A percentile compares a stretch with the other conserved stretches of the same genome.
Conservation (phyloP, 2,888 invertebrate species). For the Aspidiotus destructor region DNA sequence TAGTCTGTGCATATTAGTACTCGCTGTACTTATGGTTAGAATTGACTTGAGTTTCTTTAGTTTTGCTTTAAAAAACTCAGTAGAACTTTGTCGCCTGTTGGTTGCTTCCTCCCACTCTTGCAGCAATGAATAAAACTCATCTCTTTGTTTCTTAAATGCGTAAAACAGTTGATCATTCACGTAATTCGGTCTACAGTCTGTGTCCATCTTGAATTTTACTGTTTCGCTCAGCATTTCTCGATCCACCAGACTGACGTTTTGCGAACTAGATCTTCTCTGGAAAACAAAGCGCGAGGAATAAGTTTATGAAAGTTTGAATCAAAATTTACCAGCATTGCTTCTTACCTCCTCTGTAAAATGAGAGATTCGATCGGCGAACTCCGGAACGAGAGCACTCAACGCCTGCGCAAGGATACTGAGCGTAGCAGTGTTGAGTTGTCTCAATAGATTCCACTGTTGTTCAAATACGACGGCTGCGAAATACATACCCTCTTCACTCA, state of each 20-base stretch:
- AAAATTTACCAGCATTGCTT: too few relatives aligned
- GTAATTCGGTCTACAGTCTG: slow-evolving; percentile 24
- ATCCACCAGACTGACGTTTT: slow-evolving; percentile 18
- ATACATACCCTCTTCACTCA: slow-evolving; percentile 10
- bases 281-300: background rate
- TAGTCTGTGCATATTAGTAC: slow-evolving; percentile 19
- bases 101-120: slow-evolving; percentile 22
- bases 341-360: slow-evolving; percentile 13
- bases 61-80: slow-evolving; percentile 24
- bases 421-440: slow-evolving; percentile 17
- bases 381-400: background rate
- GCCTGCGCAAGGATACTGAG: slow-evolving; percentile 7
- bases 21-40: slow-evolving; percentile 16
- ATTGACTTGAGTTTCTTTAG: slow-evolving; percentile 16
- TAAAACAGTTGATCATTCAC: slow-evolving; percentile 15
- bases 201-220: slow-evolving; percentile 25
- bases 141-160: slow-evolving; percentile 26
- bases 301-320: background rate
- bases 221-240: slow-evolving; percentile 20
- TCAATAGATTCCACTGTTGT: slow-evolving; percentile 19
- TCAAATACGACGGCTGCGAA: slow-evolving; percentile 18
- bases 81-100: slow-evolving; percentile 7
- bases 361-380: background rate
- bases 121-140: slow-evolving; percentile 23
- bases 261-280: slow-evolving; percentile 1